Conservation (phyloP, 2,888 invertebrate species). For the Eupithecia insigniata region DNA sequence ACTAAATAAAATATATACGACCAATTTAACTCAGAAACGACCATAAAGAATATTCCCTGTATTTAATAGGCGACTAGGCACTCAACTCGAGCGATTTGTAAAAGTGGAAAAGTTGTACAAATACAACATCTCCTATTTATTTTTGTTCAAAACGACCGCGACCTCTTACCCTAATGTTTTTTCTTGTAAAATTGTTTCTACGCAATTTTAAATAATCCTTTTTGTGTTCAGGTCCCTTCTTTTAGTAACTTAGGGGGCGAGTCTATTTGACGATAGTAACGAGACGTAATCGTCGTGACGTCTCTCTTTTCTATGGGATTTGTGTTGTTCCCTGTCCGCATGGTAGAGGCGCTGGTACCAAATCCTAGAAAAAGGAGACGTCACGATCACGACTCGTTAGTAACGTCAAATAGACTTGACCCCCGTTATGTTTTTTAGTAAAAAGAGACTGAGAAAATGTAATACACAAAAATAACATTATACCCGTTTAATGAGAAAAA, state of each 20-base stretch:
- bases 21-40: conserved; percentile 52
- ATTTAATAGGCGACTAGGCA: conserved; percentile 32
- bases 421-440: background rate
- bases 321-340: too few species aligned
- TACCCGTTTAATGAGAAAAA: background rate
- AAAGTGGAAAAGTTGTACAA: conserved; percentile 31
- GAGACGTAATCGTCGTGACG: too few species aligned
- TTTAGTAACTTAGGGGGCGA: too few species aligned
- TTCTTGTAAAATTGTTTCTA: background rate
- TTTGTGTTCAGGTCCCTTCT: background rate
- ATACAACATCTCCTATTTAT: conserved; percentile 16
- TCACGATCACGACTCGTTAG: too few species aligned
- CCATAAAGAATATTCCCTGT: conserved; percentile 36
- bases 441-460: background rate
- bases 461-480: background rate
- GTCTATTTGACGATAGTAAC: too few species aligned
- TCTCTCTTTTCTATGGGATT: too few species aligned
- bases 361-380: too few species aligned
- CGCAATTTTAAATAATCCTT: background rate
- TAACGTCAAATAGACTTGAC: too few species aligned
- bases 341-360: too few species aligned
- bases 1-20: conserved; percentile 53
- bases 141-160: conserved; percentile 9
- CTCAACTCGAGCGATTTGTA: conserved; percentile 31
- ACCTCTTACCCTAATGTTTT: background rate